Evolutionary conservation across 1,140 invertebrate genomes (phyloP).

Genomic region (Drosophila auraria): DNA sequence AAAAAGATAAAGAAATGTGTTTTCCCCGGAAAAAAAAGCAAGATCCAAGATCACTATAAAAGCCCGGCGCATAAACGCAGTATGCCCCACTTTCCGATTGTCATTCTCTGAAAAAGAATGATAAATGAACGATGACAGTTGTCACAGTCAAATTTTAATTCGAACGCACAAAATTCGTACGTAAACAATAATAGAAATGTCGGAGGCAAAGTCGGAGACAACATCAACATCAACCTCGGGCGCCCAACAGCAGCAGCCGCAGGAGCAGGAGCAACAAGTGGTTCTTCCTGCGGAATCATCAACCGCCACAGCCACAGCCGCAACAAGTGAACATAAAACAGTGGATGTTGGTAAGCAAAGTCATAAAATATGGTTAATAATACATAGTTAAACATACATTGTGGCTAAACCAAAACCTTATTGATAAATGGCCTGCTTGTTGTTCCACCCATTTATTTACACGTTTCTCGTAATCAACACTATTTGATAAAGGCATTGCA

Average conservation of each 20-base stretch:
- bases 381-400: neutral
- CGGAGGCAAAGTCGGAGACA: slow-evolving; percentile 20
- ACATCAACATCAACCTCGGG: slow-evolving; percentile 13
- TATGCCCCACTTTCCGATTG: slow-evolving; percentile 24
- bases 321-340: neutral
- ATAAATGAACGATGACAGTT: slow-evolving; percentile 17
- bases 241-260: slow-evolving; percentile 6
- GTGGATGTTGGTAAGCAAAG: slow-evolving; percentile 2
- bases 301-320: neutral
- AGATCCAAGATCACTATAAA: neutral
- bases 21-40: neutral
- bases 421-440: slow-evolving; percentile 29
- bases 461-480: slow-evolving; percentile 15
- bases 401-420: neutral
- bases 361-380: slow-evolving; percentile 3
- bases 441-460: slow-evolving; percentile 4
- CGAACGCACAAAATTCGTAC: slow-evolving; percentile 33
- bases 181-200: slow-evolving; percentile 37
- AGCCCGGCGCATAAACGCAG: slow-evolving; percentile 7
- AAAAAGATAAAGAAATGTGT: neutral
- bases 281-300: neutral
- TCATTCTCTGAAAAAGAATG: slow-evolving; percentile 12
- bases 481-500: slow-evolving; percentile 20
- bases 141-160: neutral
- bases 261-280: neutral